Evolutionary conservation across 2,888 invertebrate genomes (phyloP).

Genomic region (Plusia festucae): DNA sequence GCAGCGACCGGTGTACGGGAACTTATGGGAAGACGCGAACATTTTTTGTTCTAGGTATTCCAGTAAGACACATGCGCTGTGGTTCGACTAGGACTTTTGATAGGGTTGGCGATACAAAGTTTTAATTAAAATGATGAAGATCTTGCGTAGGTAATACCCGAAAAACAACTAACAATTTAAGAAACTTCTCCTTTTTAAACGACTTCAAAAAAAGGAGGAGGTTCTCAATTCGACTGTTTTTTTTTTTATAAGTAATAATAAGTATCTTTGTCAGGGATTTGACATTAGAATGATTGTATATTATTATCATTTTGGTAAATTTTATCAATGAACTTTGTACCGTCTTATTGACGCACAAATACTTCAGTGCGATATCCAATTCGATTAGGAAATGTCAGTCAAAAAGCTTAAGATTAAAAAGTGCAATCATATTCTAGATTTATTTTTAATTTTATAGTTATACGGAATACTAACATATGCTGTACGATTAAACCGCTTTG

Average conservation of each 20-base stretch:
- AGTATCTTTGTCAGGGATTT: background rate
- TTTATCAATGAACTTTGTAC: background rate
- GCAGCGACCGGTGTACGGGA: slow-evolving; percentile 58
- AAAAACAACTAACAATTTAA: no score
- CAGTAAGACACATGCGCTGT: slow-evolving; percentile 54
- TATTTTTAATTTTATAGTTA: no score
- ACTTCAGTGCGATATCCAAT: background rate
- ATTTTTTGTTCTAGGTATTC: slow-evolving; percentile 61
- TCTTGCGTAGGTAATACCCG: no score
- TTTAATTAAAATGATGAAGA: no score
- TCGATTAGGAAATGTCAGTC: background rate
- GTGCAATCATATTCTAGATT: background rate
- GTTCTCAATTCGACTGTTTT: no score
- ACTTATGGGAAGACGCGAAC: slow-evolving; percentile 70
- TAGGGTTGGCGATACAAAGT: slow-evolving; percentile 33
- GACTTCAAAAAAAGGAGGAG: no score
- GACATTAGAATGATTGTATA: background rate
- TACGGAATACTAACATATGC: no score
- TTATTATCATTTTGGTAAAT: background rate
- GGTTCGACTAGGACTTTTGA: slow-evolving; percentile 46
- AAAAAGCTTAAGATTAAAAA: slow-evolving; percentile 2
- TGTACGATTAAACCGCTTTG: no score
- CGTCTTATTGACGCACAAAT: background rate
- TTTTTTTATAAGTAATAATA: no score
- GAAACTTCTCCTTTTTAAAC: no score